phyloP scores from a whole-genome alignment of 2,888 invertebrate genomes.

The Ramazzottius varieornatus region DNA sequence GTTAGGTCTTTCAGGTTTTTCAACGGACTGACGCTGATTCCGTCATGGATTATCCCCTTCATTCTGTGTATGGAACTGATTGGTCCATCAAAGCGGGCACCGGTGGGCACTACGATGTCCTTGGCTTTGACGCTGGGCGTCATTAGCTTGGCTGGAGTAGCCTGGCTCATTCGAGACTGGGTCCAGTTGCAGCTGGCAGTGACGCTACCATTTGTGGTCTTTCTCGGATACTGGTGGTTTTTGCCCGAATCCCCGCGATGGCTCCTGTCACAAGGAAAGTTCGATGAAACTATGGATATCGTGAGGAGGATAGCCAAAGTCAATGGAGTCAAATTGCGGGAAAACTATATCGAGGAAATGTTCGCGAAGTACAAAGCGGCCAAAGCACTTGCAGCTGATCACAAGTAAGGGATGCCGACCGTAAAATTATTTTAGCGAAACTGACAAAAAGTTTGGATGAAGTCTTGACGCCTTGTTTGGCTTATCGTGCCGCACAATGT shows the following conservation, averaged over 20 bases:
- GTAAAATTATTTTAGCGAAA: too few relatives aligned
- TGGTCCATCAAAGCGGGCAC: slow-evolving; percentile 3
- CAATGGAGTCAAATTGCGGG: slow-evolving; percentile 36
- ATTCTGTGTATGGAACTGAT: slow-evolving; percentile 4
- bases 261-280: slow-evolving; percentile 3
- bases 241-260: slow-evolving; percentile 5
- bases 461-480: too few relatives aligned
- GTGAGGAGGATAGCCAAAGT: slow-evolving; percentile 4
- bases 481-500: too few relatives aligned
- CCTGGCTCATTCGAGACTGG: slow-evolving; percentile 7
- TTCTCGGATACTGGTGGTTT: slow-evolving; percentile 4
- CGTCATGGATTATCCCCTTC: background rate
- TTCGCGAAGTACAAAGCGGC: background rate
- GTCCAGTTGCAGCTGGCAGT: slow-evolving; percentile 6
- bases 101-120: slow-evolving; percentile 4
- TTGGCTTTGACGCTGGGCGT: slow-evolving; percentile 6
- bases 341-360: slow-evolving; percentile 25
- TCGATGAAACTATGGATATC: background rate
- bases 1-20: too few relatives aligned
- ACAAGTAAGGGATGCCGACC: too few relatives aligned
- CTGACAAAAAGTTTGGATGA: too few relatives aligned
- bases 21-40: background rate
- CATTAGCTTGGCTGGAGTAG: slow-evolving; percentile 5
- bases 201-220: slow-evolving; percentile 3
- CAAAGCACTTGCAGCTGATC: too few relatives aligned